Percentiles rank a stretch among this genome's conserved stretches.
Conservation (phyloP, 2,888 invertebrate genomes). For the Keiferia lycopersicella region DNA sequence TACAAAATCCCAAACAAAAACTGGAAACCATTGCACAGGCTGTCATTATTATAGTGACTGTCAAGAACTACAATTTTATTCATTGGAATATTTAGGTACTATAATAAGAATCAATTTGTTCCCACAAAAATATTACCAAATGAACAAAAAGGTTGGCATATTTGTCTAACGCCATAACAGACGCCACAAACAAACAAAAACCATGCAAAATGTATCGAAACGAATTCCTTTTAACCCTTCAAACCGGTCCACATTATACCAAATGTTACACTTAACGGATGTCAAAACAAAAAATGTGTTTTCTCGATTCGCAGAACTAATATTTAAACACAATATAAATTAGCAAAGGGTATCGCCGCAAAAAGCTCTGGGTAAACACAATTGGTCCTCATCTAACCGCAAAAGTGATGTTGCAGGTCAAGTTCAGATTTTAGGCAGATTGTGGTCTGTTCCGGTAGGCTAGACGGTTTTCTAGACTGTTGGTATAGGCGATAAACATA, state of each 20-base stretch:
- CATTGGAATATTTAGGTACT: too few relatives aligned
- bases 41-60: too few relatives aligned
- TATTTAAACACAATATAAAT: conserved; percentile 30
- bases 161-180: conserved; percentile 3
- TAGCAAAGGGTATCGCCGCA: conserved; percentile 35
- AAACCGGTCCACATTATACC: conserved; percentile 19
- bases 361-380: conserved; percentile 35
- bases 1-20: too few relatives aligned
- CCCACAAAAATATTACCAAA: not conserved
- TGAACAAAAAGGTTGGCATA: not conserved
- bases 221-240: conserved; percentile 25
- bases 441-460: not conserved
- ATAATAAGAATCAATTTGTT: not conserved
- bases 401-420: conserved; percentile 12
- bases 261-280: conserved; percentile 28
- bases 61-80: too few relatives aligned
- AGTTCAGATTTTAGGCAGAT: not conserved
- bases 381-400: conserved; percentile 31
- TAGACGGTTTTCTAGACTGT: not conserved
- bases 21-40: too few relatives aligned
- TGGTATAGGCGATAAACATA: too few relatives aligned
- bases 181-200: not conserved
- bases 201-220: conserved; percentile 20
- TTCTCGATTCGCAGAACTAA: conserved; percentile 35
- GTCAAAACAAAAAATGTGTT: conserved; percentile 32